Base-by-base conservation (phyloP, 2,888 invertebrate genomes). In the Anarsia innoxiella region DNA sequence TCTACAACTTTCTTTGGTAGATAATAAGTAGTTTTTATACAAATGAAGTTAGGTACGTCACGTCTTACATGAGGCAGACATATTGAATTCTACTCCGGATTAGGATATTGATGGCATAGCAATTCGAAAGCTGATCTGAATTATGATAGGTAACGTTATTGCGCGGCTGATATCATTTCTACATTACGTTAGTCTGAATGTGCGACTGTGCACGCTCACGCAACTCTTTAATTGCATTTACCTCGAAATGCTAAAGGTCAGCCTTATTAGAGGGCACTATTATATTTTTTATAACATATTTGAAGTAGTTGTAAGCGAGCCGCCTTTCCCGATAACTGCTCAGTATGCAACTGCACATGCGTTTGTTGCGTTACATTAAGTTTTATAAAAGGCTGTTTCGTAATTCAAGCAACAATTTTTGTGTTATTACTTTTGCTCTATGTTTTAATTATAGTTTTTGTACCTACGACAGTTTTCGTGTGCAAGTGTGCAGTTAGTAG, bases 201-300 rank as follows among this genome's bases (percentile, higher is more conserved):
- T 10, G 19, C 56, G 55, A 45, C 60, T 56, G 53, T 55, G 53
- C 49, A 53, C 48, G 55, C 49, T 55, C 59, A 58, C 48, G 48
- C 52, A 45, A 55, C 46, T 34, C 26, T 65, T 63, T 72, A 76
- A 77, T 74, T 71, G 57, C 64, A 53, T 60, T 72, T 72, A 68
- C 66, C 55, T 57, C 48, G 67, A 71, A 72, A 67, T 63, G 52
- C 33, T 38, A 78, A 80, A 80, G 79, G 79, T 78, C 69, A 78
- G 65, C 47, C 56, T 63, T 53, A 75, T 77, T 76, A 76, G 40
- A 56, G 51, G 36, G 42, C 39, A 48, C 51, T 42, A 61, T 50
- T 40, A 40, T 41, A 49, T 65, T 71, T 68, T 66, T 42, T 68
- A 55, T 55, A 50, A 41, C 46, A 56, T 46, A 50, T 56, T 53